Percentiles rank a stretch among this genome's conserved stretches.
These are phyloP conservation scores for Clusia tigrina DNA, from an alignment of 2,888 invertebrate genomes.

Conservation along the genomic window DNA sequence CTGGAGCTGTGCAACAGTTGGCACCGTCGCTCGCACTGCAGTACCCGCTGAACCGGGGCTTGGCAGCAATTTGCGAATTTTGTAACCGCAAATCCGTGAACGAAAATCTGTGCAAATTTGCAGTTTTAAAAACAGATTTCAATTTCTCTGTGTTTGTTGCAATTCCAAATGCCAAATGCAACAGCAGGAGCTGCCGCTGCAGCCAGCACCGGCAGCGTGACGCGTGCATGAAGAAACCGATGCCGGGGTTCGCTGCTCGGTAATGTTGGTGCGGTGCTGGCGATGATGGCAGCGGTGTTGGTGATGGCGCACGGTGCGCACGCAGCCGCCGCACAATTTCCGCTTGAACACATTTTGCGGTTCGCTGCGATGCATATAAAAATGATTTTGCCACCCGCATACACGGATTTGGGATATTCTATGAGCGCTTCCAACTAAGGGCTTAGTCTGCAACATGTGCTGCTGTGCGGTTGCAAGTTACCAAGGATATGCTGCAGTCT, in stretches of 20 bases:
- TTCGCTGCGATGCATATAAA: slow-evolving; percentile 35
- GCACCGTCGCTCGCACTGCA: too few species aligned
- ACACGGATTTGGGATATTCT: too few species aligned
- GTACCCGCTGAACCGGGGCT: too few species aligned
- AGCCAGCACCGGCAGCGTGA: neutral
- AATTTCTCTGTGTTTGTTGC: slow-evolving; percentile 7
- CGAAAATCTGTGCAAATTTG: slow-evolving; percentile 52
- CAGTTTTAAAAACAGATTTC: slow-evolving; percentile 33
- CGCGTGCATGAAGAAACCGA: neutral
- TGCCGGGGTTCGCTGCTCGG: slow-evolving; percentile 36
- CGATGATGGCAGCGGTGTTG: slow-evolving; percentile 24
- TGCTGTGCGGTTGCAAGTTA: too few species aligned
- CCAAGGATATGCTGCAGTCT: too few species aligned
- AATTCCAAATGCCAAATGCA: neutral
- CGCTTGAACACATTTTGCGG: slow-evolving; percentile 61
- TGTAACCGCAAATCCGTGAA: slow-evolving; percentile 45
- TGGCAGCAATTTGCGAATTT: too few species aligned
- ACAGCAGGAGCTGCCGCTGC: neutral
- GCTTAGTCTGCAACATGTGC: too few species aligned
- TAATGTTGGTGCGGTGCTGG: slow-evolving; percentile 50
- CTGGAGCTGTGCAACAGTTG: too few species aligned
- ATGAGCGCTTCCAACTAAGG: too few species aligned
- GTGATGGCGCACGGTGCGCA: slow-evolving; percentile 13
- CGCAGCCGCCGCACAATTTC: slow-evolving; percentile 48
- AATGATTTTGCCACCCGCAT: too few species aligned